Base-by-base conservation (phyloP, 1,140 invertebrate species). In the Samia ricini region DNA sequence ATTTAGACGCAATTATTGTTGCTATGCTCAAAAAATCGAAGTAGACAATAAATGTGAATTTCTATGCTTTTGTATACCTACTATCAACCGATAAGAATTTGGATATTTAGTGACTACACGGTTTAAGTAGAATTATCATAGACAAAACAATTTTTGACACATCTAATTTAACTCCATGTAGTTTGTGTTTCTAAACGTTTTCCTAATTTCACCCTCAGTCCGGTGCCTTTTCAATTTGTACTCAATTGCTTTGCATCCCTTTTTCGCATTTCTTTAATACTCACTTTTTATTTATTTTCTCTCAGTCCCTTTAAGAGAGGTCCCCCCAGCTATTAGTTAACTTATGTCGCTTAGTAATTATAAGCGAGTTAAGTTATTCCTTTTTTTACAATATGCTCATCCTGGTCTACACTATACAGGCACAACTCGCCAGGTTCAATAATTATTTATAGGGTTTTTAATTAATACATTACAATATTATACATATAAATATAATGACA, bases 241-340 rank as follows among this genome's bases (percentile, higher is more conserved):
- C 81, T 74, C 81, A 84, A 86, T 86, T 81, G 83, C 77, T 72
- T 76, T 75, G 76, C 76, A 83, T 76, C 78, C 80, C 79, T 84
- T 82, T 79, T 63, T 72, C 77, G 76, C 79, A 72, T 86, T 87
- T 87, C 81, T 82, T 87, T 85, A 83, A 79, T 81, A 80, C 73
- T 62, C 72, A 77, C 75, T 80, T 88, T 84, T 82, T 73, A 66
- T 71, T 76, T 74, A 80, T n/a, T 86, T 84, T 83, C 80, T 74
- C 81, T 79, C 68, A 24, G 21, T 71, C 77, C 78, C 73, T 77
- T 75, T 66, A 74, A 85, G 73, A 79, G 84, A 88, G 84, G 79
- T 79, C 74, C 71, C 73, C 63, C 64, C 63, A 65, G 68, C 68
- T 67, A 81, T 81, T 84, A 78, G 55, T 29, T 36, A 51, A 64